These are phyloP conservation scores for Propithecus perrieri DNA, from an alignment of 2,797 vertebrate genomes.

Conservation along the genomic window DNA sequence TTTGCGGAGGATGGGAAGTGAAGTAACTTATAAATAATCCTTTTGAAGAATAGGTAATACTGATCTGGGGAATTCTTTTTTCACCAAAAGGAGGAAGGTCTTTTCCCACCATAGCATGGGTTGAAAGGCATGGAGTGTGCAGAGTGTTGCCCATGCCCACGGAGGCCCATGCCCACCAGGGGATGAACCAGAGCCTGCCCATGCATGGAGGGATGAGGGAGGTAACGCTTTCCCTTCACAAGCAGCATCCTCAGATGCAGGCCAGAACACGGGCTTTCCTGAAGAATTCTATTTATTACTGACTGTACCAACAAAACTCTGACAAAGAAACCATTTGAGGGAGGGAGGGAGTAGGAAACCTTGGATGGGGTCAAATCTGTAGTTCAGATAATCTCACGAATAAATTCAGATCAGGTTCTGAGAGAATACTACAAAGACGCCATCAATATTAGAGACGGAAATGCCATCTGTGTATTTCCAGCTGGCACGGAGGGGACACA, in stretches of 20 bases:
- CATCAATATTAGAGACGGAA: rapidly evolving
- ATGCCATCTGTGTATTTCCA: background rate
- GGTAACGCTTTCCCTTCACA: rapidly evolving
- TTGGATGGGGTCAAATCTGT: background rate
- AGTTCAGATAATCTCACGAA: background rate
- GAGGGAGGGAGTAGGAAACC: background rate
- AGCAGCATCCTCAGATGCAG: background rate
- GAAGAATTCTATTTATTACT: constrained; percentile 33
- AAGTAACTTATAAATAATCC: background rate
- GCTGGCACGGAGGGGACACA: background rate
- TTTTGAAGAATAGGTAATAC: background rate
- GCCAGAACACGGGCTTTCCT: background rate
- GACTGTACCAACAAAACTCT: background rate
- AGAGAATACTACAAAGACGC: background rate
- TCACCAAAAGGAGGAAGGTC: background rate
- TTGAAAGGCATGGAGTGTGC: background rate
- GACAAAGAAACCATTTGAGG: background rate
- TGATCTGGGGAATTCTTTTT: background rate
- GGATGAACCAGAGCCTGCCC: background rate
- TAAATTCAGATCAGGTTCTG: background rate
- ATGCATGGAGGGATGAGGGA: background rate
- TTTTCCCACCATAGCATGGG: background rate
- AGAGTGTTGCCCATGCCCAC: rapidly evolving
- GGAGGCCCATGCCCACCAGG: rapidly evolving
- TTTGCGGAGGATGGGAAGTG: background rate